Base-by-base conservation (phyloP, 2,888 invertebrate genomes). In the Diaprepes abbreviatus region DNA sequence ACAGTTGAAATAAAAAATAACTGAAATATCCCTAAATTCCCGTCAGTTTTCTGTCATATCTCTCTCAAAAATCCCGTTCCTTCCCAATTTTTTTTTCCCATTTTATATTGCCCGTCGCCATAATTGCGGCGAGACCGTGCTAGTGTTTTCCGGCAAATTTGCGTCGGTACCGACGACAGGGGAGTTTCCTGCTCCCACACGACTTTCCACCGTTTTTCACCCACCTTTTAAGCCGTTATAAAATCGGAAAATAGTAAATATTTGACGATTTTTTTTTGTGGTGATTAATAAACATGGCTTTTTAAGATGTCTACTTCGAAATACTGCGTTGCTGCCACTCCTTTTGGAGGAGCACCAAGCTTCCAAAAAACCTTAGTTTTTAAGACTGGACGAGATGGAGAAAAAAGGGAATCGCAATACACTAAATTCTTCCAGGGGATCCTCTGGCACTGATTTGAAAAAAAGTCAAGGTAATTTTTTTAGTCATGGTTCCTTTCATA, bases 221-320 rank as follows among this genome's bases (percentile, higher is more conserved):
- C 83, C 79, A 71, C 73, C 77, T 72, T 73, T 76, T 77, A 72
- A 77, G 79, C 78, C 81, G 82, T 82, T 83, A 83, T n/a, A 12
- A 52, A 35, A 28, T 57, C 28, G 43, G 58, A 24, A 28, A 31
- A 58, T 43, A 24, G 43, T 45, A 54, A 12, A 31, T 45, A 55
- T 17, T 60, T 54, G 40, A 54, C 40, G 45, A 52, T 83, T 81
- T 83, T 87, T 87, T 88, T 85, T 87, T 87, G 87, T 85, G 84
- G 85, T 84, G 84, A 84, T 84, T 84, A 80, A 87, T 86, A 89
- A 91, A 90, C 90, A 92, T 92, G 92, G 92, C 91, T 90, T 91
- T 89, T 88, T 92, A 91, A 91, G 88, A 92, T 92, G 92, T 91
- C 89, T 90, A 87, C 87, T 85, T 85, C 89, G 88, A 89, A 89